Evolutionary conservation across 1,140 invertebrate species (phyloP), one percentile per base, ranked within the genome.

Genomic region (Pararge aegeria): DNA sequence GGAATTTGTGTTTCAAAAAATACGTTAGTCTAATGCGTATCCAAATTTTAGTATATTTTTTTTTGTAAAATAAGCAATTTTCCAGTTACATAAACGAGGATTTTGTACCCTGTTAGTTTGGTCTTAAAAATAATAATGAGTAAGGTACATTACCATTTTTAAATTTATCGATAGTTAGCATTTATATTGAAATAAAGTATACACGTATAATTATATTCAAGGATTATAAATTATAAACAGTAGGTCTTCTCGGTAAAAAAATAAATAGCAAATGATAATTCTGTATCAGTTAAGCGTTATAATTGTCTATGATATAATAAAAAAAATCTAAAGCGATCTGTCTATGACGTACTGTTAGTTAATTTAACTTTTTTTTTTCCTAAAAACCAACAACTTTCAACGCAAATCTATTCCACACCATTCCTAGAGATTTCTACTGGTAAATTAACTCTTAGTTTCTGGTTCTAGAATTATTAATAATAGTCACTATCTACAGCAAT

Each of bases 91-190:
- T 55, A 20, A 30, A 61, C 10, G 42, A 49, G 34, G 44, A 50
- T 24, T 44, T 49, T 56, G 54, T 78, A 78, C 75, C 75, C 75
- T 78, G 75, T 78, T 70, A 58, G 21, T 40, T 59, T 61, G 46
- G 20, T 61, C 46, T 54, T 54, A 48, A 44, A 54, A 50, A 46
- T 20, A 20, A 46, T 15, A 5, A 18, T 16, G 6, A 15, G 12
- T 42, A 42, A 42, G 40, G 20, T 18, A 16, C 19, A 42, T 24
- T 24, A 42, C 51, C 7, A 13, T 42, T 40, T 54, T 21, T 20
- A 24, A 9, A 37, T 37, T 42, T 24, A 38, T 34, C 40, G n/a
- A 27, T 18, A 18, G 16, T 27, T 54, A 15, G 27, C 18, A n/a
- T n/a, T n/a, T n/a, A n/a, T 29, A 51, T 42, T 40, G n/a, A n/a